Percentiles rank a stretch among this genome's conserved stretches.
These are phyloP conservation scores for Apamea sordens DNA, from an alignment of 2,888 invertebrate species.

Conservation along the genomic window DNA sequence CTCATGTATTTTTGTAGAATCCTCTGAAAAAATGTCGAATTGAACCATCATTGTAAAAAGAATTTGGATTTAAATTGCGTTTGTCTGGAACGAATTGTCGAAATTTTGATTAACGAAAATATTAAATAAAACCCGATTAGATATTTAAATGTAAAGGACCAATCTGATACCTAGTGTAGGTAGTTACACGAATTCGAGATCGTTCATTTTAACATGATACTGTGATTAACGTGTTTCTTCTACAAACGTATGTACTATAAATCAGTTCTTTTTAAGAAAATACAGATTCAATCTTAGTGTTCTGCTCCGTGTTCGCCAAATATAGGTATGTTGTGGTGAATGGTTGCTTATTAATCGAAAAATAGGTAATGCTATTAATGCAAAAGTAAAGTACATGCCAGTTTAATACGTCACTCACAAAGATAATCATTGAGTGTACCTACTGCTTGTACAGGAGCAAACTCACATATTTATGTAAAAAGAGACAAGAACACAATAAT, in stretches of 20 bases:
- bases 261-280: slow-evolving; percentile 7
- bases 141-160: slow-evolving; percentile 57
- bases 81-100: slow-evolving; percentile 26
- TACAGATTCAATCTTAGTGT: background rate
- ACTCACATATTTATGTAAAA: background rate
- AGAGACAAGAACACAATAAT: background rate
- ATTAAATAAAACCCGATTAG: slow-evolving; percentile 19
- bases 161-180: slow-evolving; percentile 40
- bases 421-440: background rate
- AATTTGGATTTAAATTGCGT: slow-evolving; percentile 44
- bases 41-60: slow-evolving; percentile 35
- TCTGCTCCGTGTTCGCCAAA: slow-evolving; percentile 9
- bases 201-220: slow-evolving; percentile 23
- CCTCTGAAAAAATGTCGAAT: slow-evolving; percentile 87
- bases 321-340: background rate
- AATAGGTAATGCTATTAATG: background rate
- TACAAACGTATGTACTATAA: slow-evolving; percentile 15
- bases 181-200: slow-evolving; percentile 27
- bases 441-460: background rate
- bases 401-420: background rate
- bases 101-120: slow-evolving; percentile 23
- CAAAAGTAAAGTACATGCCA: background rate
- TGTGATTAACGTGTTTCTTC: slow-evolving; percentile 41
- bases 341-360: background rate
- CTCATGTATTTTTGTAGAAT: slow-evolving; percentile 91